These are phyloP conservation scores for Sinocyclocheilus grahami DNA, from an alignment of 2,113 vertebrate genomes.

Conservation along the genomic window DNA sequence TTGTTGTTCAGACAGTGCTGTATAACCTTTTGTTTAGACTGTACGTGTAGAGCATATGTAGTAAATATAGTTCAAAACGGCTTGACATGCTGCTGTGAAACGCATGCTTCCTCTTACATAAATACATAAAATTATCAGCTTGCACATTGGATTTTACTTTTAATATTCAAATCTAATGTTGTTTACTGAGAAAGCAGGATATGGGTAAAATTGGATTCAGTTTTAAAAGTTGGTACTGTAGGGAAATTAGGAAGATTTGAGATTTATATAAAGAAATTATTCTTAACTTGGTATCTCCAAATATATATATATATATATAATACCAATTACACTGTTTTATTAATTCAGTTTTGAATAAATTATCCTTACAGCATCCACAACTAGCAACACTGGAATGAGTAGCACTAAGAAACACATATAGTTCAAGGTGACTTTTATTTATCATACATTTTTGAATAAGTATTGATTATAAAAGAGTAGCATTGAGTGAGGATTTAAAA, in stretches of 20 bases:
- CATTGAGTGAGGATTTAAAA: neutral
- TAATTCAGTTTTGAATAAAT: neutral
- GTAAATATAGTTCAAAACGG: neutral
- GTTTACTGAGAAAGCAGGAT: neutral
- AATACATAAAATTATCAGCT: neutral
- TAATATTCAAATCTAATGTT: conserved; percentile 9
- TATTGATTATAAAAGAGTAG: neutral
- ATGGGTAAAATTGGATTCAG: neutral
- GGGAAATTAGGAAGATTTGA: neutral
- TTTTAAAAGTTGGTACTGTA: neutral
- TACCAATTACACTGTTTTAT: neutral
- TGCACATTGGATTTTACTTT: neutral
- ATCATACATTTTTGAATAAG: neutral
- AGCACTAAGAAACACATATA: neutral
- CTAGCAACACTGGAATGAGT: neutral
- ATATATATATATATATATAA: too few species aligned
- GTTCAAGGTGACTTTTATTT: neutral
- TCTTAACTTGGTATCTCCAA: neutral
- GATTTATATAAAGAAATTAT: neutral
- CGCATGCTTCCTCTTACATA: neutral
- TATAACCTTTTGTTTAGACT: neutral
- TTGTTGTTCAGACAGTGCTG: neutral
- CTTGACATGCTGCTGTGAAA: neutral
- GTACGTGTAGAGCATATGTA: neutral
- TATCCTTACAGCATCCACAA: neutral